A percentile compares a stretch with the other conserved stretches of the same genome.
Conservation (phyloP, 2,113 vertebrate genomes). For the Ailuropoda melanoleuca region DNA sequence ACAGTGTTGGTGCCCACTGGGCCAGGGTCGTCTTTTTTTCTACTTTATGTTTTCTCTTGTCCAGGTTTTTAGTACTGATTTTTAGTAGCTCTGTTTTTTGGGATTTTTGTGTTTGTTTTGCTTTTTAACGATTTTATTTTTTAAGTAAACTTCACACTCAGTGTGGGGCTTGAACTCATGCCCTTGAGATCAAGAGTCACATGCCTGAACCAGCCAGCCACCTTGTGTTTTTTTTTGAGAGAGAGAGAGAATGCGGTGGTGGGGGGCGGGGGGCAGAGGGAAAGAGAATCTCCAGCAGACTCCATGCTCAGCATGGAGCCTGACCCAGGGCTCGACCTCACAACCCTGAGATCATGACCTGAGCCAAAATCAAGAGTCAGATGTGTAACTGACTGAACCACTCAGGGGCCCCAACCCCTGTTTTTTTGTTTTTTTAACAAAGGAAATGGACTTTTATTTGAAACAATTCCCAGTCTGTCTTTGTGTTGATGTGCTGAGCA, state of each 20-base stretch:
- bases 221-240: not conserved
- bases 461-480: not conserved
- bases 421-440: not conserved
- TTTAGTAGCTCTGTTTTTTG: not conserved
- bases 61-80: not conserved
- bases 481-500: no score
- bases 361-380: not conserved
- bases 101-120: not conserved
- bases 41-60: not conserved
- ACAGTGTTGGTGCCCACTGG: not conserved
- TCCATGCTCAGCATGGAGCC: not conserved
- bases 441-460: not conserved
- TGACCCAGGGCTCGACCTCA: not conserved
- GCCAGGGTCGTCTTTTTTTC: no score
- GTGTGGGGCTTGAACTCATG: not conserved
- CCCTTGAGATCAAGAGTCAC: not conserved
- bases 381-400: not conserved
- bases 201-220: not conserved
- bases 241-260: not conserved
- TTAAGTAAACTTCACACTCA: not conserved
- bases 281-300: not conserved
- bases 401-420: not conserved
- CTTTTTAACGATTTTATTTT: not conserved
- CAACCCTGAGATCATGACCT: not conserved
- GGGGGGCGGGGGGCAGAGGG: not conserved